Percentiles rank a stretch among this genome's conserved stretches.
These are phyloP conservation scores for Glyptemys insculpta DNA, from an alignment of 2,797 vertebrate genomes.

Conservation along the genomic window DNA sequence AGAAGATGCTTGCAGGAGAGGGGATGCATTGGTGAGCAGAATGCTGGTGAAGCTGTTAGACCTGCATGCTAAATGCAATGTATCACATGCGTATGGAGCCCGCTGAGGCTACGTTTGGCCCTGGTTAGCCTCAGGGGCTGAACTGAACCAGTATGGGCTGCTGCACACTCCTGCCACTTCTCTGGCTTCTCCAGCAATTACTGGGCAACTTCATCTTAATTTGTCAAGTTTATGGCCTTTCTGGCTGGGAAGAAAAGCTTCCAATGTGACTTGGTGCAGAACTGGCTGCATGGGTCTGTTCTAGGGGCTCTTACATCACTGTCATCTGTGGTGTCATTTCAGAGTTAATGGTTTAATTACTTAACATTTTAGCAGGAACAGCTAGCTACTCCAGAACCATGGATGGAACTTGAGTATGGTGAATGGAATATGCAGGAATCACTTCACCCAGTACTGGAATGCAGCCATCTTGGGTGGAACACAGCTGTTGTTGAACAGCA, in stretches of 20 bases:
- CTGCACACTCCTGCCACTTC: not conserved
- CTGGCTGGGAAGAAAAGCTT: not conserved
- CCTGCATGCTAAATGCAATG: too few species aligned
- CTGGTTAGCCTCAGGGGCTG: too few species aligned
- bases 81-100: too few species aligned
- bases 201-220: not conserved
- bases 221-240: not conserved
- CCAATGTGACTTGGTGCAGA: not conserved
- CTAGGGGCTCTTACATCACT: not conserved
- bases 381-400: not conserved
- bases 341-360: not conserved
- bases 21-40: too few species aligned
- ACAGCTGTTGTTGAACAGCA: not conserved
- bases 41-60: not conserved
- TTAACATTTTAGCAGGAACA: not conserved
- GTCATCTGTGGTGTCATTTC: not conserved
- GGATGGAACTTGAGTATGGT: not conserved
- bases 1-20: not conserved
- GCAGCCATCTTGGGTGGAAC: not conserved
- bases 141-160: not conserved
- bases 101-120: too few species aligned
- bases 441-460: too few species aligned
- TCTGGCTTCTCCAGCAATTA: not conserved
- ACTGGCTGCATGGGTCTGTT: not conserved
- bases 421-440: not conserved